phyloP scores from a whole-genome alignment of 2,888 invertebrate species.

The Ormyrus thymus region DNA sequence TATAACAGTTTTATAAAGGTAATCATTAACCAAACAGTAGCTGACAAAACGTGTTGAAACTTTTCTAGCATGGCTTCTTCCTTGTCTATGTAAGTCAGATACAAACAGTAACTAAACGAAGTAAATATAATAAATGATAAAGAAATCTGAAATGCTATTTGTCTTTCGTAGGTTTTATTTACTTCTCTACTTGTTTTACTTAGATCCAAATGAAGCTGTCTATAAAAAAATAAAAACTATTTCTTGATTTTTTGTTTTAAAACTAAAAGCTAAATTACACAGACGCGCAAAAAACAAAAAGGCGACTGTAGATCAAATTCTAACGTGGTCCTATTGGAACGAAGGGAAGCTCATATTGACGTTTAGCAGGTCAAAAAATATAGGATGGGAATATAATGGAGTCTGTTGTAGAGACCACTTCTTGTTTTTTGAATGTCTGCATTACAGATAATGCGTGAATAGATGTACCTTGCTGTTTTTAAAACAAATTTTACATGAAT shows the following conservation, averaged over 20 bases:
- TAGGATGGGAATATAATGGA: no score
- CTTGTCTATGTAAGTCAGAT: slow-evolving; percentile 4
- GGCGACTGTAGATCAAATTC: neutral
- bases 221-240: slow-evolving; percentile 7
- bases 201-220: slow-evolving; percentile 61
- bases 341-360: no score
- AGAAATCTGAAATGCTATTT: slow-evolving; percentile 52
- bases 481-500: slow-evolving; percentile 19
- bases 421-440: no score
- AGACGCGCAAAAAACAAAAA: neutral
- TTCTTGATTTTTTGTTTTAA: neutral
- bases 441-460: no score
- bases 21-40: neutral
- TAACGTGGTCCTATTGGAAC: no score
- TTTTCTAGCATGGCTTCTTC: neutral
- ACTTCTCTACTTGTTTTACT: slow-evolving; percentile 52
- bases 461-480: slow-evolving; percentile 24
- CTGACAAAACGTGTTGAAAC: neutral
- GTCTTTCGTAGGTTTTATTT: slow-evolving; percentile 51
- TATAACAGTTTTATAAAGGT: slow-evolving; percentile 2
- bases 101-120: slow-evolving; percentile 33
- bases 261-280: neutral
- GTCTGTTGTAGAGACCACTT: no score
- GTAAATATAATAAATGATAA: slow-evolving; percentile 46
- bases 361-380: no score